A percentile compares a stretch with the other conserved stretches of the same genome.
Conservation (phyloP, 2,797 vertebrate species). For the Lacerta agilis region DNA sequence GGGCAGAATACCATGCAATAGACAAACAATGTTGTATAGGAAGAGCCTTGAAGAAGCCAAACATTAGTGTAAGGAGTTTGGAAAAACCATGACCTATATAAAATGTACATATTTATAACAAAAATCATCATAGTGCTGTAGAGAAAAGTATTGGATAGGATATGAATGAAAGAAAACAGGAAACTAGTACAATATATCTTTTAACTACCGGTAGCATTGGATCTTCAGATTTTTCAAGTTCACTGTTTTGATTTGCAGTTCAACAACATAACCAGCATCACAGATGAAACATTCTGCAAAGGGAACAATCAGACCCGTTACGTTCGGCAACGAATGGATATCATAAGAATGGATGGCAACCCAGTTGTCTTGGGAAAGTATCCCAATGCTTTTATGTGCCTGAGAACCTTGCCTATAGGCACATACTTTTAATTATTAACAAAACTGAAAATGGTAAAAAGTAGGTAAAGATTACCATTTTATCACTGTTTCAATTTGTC, state of each 20-base stretch:
- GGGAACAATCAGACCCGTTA: slow-evolving; percentile 91
- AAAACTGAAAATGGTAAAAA: neutral
- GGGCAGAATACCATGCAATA: neutral
- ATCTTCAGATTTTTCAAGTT: neutral
- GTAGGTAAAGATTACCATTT: slow-evolving; percentile 7
- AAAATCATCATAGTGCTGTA: neutral
- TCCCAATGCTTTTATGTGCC: slow-evolving; percentile 92
- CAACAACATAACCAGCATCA: slow-evolving; percentile 94
- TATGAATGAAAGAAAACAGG: neutral
- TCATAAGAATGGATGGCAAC: slow-evolving; percentile 94
- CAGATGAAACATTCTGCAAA: slow-evolving; percentile 92
- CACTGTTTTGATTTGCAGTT: slow-evolving; percentile 79
- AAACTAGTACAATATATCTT: neutral
- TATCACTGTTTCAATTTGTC: slow-evolving; percentile 58
- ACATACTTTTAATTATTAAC: slow-evolving; percentile 84
- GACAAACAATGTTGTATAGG: neutral
- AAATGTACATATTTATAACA: neutral
- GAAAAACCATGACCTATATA: neutral
- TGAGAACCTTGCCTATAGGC: slow-evolving; percentile 90
- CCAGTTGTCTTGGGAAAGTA: slow-evolving; percentile 91
- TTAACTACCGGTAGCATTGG: neutral
- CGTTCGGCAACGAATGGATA: slow-evolving; percentile 86
- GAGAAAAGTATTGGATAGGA: neutral
- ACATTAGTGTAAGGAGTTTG: neutral
- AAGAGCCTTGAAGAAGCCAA: neutral